Conservation (phyloP, 2,888 invertebrate genomes). For the Drosophila silvestris region DNA sequence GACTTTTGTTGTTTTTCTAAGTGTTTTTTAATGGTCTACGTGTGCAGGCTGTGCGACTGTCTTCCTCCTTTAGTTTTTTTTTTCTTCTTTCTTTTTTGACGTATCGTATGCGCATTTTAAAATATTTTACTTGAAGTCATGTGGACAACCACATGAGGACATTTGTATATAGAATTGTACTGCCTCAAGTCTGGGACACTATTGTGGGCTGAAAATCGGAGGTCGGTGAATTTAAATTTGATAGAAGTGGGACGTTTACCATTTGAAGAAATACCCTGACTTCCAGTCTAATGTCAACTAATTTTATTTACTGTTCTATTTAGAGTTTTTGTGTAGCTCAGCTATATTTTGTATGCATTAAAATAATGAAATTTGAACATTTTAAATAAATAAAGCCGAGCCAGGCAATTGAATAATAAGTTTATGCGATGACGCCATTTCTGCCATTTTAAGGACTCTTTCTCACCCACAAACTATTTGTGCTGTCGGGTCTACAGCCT, state of each 20-base stretch:
- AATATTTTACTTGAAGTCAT: conserved; percentile 41
- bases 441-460: neutral
- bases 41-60: conserved; percentile 55
- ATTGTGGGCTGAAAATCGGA: neutral
- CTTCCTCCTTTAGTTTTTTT: neutral
- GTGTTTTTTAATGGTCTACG: conserved; percentile 80
- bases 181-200: conserved; percentile 1
- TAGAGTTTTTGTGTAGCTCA: neutral
- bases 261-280: neutral
- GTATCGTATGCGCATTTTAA: conserved; percentile 55
- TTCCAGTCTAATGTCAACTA: neutral
- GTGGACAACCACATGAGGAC: conserved; percentile 22
- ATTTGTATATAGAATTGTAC: neutral
- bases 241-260: neutral
- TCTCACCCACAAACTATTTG: neutral
- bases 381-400: conserved; percentile 3
- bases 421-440: conserved; percentile 26
- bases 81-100: conserved; percentile 27
- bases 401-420: neutral
- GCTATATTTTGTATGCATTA: neutral
- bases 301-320: neutral
- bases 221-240: neutral
- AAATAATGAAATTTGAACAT: conserved; percentile 9
- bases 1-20: conserved; percentile 82
- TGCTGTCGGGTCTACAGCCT: neutral